These are phyloP conservation scores for Callyntrura guangdongensis DNA, from an alignment of 2,888 invertebrate genomes.

Conservation along the genomic window DNA sequence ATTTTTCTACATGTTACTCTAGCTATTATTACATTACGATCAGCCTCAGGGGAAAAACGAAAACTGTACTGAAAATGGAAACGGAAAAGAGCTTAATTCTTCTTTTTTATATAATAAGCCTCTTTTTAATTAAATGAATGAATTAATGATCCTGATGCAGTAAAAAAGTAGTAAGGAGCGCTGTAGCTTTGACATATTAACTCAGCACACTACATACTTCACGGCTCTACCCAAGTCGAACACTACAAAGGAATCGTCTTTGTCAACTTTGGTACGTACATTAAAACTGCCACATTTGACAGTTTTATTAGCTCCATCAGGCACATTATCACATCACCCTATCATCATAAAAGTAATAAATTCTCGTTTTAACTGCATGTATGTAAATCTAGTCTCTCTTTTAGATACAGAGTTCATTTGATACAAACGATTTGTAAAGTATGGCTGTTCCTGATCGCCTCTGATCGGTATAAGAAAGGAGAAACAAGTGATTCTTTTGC, in stretches of 20 bases:
- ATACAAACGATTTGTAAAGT: background rate
- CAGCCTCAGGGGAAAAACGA: background rate
- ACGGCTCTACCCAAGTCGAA: background rate
- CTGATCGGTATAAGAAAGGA: background rate
- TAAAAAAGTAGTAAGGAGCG: background rate
- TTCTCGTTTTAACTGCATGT: background rate
- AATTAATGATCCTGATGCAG: background rate
- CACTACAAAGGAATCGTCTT: background rate
- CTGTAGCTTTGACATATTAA: background rate
- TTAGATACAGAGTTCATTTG: background rate
- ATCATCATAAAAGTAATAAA: background rate
- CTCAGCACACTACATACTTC: background rate
- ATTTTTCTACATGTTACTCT: background rate
- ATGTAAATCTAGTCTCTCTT: background rate
- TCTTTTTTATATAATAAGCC: background rate
- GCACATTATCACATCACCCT: background rate
- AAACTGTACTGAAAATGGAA: background rate
- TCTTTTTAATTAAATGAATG: conserved; percentile 12
- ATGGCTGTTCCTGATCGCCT: background rate
- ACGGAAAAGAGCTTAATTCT: background rate
- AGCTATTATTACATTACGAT: background rate
- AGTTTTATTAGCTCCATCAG: conserved; percentile 18
- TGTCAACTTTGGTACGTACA: conserved; percentile 4
- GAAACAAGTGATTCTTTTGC: conserved; percentile 20
- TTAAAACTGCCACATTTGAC: background rate